Percentiles rank a stretch among this genome's conserved stretches.
Conservation (phyloP, 1,140 invertebrate species). For the Oedothorax gibbosus region DNA sequence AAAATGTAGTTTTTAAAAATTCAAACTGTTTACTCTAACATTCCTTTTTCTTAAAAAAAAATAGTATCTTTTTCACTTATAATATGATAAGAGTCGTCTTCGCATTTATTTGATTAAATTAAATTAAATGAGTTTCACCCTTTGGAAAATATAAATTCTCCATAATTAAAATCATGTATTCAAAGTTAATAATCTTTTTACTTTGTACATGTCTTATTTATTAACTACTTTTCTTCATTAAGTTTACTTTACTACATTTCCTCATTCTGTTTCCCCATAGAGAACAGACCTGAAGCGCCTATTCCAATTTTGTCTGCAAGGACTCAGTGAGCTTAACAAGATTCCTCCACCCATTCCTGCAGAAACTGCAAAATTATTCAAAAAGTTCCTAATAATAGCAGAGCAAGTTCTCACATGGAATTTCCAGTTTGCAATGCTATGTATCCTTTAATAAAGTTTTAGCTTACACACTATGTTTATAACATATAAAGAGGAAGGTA, state of each 20-base stretch:
- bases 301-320: slow-evolving; percentile 77
- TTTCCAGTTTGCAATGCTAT: slow-evolving; percentile 70
- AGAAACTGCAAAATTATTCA: slow-evolving; percentile 70
- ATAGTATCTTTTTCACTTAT: neutral
- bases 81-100: neutral
- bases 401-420: slow-evolving; percentile 82
- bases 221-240: neutral
- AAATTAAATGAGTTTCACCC: too few relatives aligned
- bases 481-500: too few relatives aligned
- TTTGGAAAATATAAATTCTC: too few relatives aligned
- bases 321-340: slow-evolving; percentile 74
- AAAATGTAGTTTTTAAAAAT: neutral
- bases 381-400: slow-evolving; percentile 76
- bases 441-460: slow-evolving; percentile 48
- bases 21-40: neutral
- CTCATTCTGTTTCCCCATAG: slow-evolving; percentile 65
- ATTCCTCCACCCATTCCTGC: slow-evolving; percentile 71
- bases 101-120: too few relatives aligned
- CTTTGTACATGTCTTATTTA: neutral
- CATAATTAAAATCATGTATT: too few relatives aligned
- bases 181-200: neutral
- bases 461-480: too few relatives aligned
- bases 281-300: slow-evolving; percentile 81
- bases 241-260: too few relatives aligned
- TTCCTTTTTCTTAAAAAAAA: neutral